These are phyloP conservation scores for Pygoscelis antarcticus DNA, from an alignment of 2,113 vertebrate species.

Conservation along the genomic window DNA sequence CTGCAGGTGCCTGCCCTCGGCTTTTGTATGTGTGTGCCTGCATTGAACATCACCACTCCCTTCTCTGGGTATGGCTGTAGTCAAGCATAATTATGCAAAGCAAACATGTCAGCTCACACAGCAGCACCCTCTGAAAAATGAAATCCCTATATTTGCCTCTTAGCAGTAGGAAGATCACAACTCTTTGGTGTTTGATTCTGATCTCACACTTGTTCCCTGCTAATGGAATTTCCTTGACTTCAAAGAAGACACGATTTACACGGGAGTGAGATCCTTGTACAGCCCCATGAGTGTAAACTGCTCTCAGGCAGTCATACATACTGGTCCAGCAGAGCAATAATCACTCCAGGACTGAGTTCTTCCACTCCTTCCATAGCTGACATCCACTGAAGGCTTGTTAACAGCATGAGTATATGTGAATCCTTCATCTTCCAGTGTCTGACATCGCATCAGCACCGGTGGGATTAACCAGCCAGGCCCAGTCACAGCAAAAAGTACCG, in stretches of 20 bases:
- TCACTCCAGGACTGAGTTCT: not conserved
- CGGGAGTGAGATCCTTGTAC: not conserved
- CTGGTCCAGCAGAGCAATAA: not conserved
- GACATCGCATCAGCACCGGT: not conserved
- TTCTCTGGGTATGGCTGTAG: not conserved
- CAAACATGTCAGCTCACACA: not conserved
- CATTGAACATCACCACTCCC: not conserved
- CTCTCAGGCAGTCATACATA: not conserved
- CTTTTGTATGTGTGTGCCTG: not conserved
- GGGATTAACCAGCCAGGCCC: not conserved
- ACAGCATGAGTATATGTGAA: not conserved
- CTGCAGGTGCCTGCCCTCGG: not conserved
- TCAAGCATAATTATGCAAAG: not conserved
- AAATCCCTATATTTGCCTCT: not conserved
- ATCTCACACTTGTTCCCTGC: not conserved
- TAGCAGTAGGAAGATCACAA: not conserved
- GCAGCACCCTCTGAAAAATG: not conserved
- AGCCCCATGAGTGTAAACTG: not conserved
- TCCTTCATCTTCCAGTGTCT: not conserved
- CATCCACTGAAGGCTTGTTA: not conserved
- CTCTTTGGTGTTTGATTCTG: not conserved
- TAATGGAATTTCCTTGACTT: conserved; percentile 19
- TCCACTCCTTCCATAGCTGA: not conserved
- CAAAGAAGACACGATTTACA: not conserved
- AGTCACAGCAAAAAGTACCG: not conserved